phyloP scores from a whole-genome alignment of 30 jellyfish, hydroid and myxozoan genomes.

The Turritopsis rubra region DNA sequence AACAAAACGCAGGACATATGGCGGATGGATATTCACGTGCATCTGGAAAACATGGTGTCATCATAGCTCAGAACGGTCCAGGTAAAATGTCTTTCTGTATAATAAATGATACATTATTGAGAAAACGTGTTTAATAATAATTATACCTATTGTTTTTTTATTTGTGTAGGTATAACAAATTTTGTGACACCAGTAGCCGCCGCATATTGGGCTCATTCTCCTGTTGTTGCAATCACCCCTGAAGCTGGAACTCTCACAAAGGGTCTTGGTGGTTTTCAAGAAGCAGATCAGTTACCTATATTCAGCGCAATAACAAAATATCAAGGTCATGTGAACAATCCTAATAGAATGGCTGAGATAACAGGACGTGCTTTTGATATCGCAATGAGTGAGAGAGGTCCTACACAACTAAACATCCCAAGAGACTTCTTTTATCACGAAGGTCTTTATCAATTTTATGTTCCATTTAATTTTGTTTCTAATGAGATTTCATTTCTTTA shows the following conservation, averaged over 20 bases:
- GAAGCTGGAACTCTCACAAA: slow-evolving; percentile 82
- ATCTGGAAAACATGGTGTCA: slow-evolving; percentile 78
- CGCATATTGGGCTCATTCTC: slow-evolving; percentile 91
- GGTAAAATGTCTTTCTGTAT: slow-evolving; percentile 40
- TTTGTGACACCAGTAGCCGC: slow-evolving; percentile 80
- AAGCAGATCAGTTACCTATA: slow-evolving; percentile 71
- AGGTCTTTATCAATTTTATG: slow-evolving; percentile 5
- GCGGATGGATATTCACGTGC: slow-evolving; percentile 84
- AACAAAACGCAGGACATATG: slow-evolving; percentile 89
- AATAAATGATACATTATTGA: not conserved
- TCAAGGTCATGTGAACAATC: slow-evolving; percentile 84
- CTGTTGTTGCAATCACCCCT: slow-evolving; percentile 83
- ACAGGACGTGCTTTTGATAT: slow-evolving; percentile 73
- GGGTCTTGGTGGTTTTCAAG: slow-evolving; percentile 90
- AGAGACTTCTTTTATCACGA: slow-evolving; percentile 74
- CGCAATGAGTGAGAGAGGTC: slow-evolving; percentile 83
- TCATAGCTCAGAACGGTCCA: slow-evolving; percentile 88
- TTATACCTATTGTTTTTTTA: too few species aligned
- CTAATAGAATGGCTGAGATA: slow-evolving; percentile 72
- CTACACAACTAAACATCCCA: slow-evolving; percentile 81
- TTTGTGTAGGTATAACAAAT: slow-evolving; percentile 61
- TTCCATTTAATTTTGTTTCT: too few species aligned
- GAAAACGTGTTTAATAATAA: too few species aligned
- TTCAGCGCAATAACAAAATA: slow-evolving; percentile 57
- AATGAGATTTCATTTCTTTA: too few species aligned